Evolutionary conservation across 2,113 vertebrate species (phyloP), one percentile per base, ranked within the genome.

Genomic region (Pachyramphus minor): DNA sequence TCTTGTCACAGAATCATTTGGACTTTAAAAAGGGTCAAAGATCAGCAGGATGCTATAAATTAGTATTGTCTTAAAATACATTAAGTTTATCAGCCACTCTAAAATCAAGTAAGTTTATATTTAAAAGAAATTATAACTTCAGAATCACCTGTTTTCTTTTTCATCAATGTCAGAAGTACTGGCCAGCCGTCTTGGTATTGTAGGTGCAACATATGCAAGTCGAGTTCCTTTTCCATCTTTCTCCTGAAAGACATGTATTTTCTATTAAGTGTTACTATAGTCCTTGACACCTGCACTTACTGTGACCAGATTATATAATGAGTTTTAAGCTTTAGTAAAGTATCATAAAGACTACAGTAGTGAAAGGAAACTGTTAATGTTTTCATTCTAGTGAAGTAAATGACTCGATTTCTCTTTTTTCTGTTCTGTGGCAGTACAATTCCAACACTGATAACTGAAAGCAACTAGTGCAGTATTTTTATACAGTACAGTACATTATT

Each of bases 121-220:
- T 79, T 12, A 50, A 79, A 62, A 84, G 23, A 56, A 64, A 24
- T 45, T 4, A 0, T 2, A 58, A 82, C 15, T 83, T 83, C 14
- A 90, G 71, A 80, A 11, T 88, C 86, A 99, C 99, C 99, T 99
- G 98, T 99, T 99, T 97, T 99, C 99, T 97, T 99, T 99, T 96
- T 99, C 99, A 72, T 99, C 99, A 42, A 99, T 98, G 94, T 99
- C 99, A 89, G 99, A 99, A 59, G 99, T 98, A 97, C 99, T 99
- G 95, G 98, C 98, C 89, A 99, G 98, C 84, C 99, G 98, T 97
- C 99, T 98, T 59, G 99, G 99, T 97, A 99, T 99, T 95, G 99
- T 99, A 62, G 99, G 99, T 60, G 99, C 98, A 86, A 99, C 99
- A 68, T 99, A 99, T 1, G 99, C 99, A 79, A 99, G 98, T 20